Base-by-base conservation (phyloP, 1,140 invertebrate species). In the Plodia interpunctella region DNA sequence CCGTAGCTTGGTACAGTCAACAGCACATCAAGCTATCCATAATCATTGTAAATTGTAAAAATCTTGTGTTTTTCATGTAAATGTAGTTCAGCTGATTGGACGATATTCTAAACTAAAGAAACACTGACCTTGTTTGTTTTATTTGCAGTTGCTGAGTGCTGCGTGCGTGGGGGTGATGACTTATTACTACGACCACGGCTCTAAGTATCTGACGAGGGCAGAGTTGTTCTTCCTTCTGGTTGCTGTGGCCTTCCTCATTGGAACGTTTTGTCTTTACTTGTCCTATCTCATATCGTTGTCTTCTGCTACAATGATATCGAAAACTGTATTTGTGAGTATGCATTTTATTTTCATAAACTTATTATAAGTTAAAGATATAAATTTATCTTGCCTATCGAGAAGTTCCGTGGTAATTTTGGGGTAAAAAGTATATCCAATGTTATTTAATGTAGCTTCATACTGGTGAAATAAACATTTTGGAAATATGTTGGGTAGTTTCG, bases 271-370 rank as follows among this genome's bases (percentile, higher is more conserved):
- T 62, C 76, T 97, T 19, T 77, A 97, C 9, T 70, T 94, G 5
- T 93, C 95, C 10, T 96, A 94, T 70, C 66, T 96, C 0, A 84
- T 93, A 10, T 96, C 95, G 1, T 90, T 95, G 35, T 93, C 95
- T 8, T 95, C 95, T 0, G 94, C 94, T 5, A 92, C 94, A 13
- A 94, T 97, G 62, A 92, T 97, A 61, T 92, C 94, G 0, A 97
- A 96, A 90, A 96, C 95, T 4, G 92, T 95, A 61, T 96, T 95
- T 76, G 96, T 97, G 91, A 96, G 95, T 95, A 65, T 57, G 1
- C 20, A 44, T 19, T 17, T 30, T 2, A 60, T 5, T 9, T 28
- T 28, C 9, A 5, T 3, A 28, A 5, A 28, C 28, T 9, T 28
- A 28, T 28, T 28, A 5, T 28, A 28, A 28, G 9, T 28, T n/a